phyloP scores from a whole-genome alignment of 1,140 invertebrate genomes.

The Oryctes rhinoceros region DNA sequence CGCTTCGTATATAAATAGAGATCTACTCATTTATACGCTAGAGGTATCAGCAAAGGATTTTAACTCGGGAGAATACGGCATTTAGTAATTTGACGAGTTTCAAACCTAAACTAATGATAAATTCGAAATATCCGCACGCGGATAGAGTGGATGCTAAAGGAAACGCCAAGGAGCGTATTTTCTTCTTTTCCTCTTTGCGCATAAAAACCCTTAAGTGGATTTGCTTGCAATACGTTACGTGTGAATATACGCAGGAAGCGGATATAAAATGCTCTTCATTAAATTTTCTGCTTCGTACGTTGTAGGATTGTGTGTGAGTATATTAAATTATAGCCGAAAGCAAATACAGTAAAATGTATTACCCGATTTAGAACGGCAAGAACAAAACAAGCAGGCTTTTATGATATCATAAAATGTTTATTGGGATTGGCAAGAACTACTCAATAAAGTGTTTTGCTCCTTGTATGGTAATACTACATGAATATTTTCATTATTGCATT shows the following conservation, averaged over 20 bases:
- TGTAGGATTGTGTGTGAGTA: neutral
- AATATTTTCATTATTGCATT: constrained; percentile 8
- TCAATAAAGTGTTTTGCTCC: neutral
- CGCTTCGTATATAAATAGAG: too few relatives aligned
- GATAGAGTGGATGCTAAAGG: neutral
- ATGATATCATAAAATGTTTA: constrained; percentile 10
- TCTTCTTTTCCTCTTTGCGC: neutral
- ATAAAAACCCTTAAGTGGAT: neutral
- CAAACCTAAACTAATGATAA: neutral
- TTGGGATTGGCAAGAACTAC: neutral
- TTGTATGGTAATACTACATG: neutral
- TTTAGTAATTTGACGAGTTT: neutral
- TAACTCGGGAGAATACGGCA: neutral
- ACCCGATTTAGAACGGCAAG: neutral
- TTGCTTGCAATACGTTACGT: neutral
- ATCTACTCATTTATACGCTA: too few relatives aligned
- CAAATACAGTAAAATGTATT: neutral
- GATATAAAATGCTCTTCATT: constrained; percentile 1
- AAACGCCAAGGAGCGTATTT: neutral
- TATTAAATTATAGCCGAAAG: neutral
- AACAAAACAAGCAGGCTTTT: neutral
- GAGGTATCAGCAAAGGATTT: too few relatives aligned
- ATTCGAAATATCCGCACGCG: neutral
- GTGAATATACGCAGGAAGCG: neutral
- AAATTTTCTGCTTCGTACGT: constrained; percentile 1